Conservation (phyloP, 2,888 invertebrate genomes). For the Phengaris alcon region DNA sequence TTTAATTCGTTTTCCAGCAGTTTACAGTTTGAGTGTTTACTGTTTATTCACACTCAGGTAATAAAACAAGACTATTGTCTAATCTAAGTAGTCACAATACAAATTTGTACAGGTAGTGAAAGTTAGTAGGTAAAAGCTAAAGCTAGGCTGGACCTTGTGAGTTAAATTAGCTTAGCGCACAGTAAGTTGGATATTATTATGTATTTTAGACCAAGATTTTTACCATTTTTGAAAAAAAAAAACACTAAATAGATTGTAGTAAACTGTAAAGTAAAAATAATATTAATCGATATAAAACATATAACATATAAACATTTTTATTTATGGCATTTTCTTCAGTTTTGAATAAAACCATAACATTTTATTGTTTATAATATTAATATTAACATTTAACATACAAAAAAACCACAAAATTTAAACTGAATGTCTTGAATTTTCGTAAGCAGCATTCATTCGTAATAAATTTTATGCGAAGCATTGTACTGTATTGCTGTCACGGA, state of each 20-base stretch:
- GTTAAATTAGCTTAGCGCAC: background rate
- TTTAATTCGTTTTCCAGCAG: too few species aligned
- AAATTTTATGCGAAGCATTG: conserved; percentile 41
- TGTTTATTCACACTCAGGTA: too few species aligned
- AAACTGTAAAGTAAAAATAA: too few species aligned
- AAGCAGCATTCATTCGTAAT: conserved; percentile 29
- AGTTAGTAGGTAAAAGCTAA: conserved; percentile 1
- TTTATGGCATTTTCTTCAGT: too few species aligned
- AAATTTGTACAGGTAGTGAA: background rate
- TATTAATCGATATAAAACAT: too few species aligned
- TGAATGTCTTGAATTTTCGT: conserved; percentile 45
- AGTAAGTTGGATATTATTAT: background rate
- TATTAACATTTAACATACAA: background rate
- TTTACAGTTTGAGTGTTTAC: too few species aligned
- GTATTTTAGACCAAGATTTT: too few species aligned
- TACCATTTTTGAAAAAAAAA: too few species aligned
- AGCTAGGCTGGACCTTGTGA: background rate
- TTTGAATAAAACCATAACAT: too few species aligned
- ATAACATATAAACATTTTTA: too few species aligned
- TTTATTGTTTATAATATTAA: too few species aligned
- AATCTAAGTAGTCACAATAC: background rate
- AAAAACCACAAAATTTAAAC: background rate
- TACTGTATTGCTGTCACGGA: conserved; percentile 54
- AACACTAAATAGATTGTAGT: too few species aligned
- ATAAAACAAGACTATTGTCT: background rate